phyloP scores from a whole-genome alignment of 2,888 invertebrate species.

The Cyclophora albipunctata region DNA sequence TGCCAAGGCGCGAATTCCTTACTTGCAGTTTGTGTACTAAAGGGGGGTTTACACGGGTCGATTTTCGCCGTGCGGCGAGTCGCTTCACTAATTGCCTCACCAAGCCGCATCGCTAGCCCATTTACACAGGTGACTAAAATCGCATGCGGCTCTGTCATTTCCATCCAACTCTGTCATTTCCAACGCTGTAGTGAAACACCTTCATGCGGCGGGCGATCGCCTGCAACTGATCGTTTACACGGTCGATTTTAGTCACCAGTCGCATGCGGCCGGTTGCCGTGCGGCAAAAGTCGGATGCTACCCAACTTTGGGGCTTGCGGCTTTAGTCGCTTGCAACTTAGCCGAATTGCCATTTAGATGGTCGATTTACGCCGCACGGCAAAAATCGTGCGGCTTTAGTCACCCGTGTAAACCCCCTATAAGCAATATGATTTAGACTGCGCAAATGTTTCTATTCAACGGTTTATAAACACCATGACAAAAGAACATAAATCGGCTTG shows the following conservation, averaged over 20 bases:
- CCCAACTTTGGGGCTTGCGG: slow-evolving; percentile 35
- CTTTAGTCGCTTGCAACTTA: slow-evolving; percentile 31
- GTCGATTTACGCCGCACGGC: slow-evolving; percentile 28
- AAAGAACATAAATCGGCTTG: no score
- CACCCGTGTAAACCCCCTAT: slow-evolving; percentile 26
- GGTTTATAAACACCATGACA: no score
- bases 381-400: slow-evolving; percentile 33
- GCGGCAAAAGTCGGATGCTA: slow-evolving; percentile 35
- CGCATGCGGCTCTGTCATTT: no score
- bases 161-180: no score
- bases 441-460: no score
- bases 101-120: slow-evolving; percentile 29
- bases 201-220: slow-evolving; percentile 17
- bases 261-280: slow-evolving; percentile 33
- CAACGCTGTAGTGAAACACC: slow-evolving; percentile 10
- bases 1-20: no score
- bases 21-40: no score
- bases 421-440: no score
- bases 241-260: slow-evolving; percentile 27
- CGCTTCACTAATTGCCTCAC: slow-evolving; percentile 21
- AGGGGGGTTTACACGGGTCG: slow-evolving; percentile 24
- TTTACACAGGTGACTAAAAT: no score
- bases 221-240: slow-evolving; percentile 17
- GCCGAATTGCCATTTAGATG: slow-evolving; percentile 32
- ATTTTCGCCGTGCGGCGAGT: slow-evolving; percentile 34